These are phyloP conservation scores for Dryomyza anilis DNA, from an alignment of 2,888 invertebrate genomes.

Conservation along the genomic window DNA sequence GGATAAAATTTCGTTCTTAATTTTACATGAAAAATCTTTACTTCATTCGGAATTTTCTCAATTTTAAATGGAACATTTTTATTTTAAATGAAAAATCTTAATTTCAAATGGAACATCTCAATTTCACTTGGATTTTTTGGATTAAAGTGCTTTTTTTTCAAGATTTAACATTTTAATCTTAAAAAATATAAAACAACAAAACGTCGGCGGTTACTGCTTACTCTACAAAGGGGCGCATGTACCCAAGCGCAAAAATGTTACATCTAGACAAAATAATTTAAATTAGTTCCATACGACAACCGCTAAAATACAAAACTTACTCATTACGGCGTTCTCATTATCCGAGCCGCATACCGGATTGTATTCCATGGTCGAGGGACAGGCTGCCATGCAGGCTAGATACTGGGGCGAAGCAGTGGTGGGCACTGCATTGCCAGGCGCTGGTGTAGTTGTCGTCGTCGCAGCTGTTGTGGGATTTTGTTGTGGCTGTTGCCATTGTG, in stretches of 20 bases:
- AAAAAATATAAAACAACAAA: neutral
- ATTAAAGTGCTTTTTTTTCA: neutral
- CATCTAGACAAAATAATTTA: conserved; percentile 31
- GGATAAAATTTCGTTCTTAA: too few species aligned
- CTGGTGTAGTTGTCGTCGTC: conserved; percentile 6
- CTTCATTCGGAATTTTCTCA: too few species aligned
- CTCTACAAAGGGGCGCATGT: conserved; percentile 26
- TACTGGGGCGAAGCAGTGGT: conserved; percentile 44
- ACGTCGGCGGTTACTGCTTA: neutral
- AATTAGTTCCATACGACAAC: neutral
- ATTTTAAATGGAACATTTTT: too few species aligned
- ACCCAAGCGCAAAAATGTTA: conserved; percentile 34
- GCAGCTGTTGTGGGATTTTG: neutral
- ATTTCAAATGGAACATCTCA: too few species aligned
- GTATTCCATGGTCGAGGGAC: conserved; percentile 53
- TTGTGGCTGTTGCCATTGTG: neutral
- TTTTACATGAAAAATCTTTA: too few species aligned
- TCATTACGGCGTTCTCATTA: conserved; percentile 50
- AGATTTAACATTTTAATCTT: too few species aligned
- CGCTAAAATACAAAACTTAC: conserved; percentile 40
- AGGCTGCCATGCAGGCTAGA: conserved; percentile 45
- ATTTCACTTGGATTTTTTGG: neutral
- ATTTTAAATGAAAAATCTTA: too few species aligned
- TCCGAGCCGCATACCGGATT: conserved; percentile 60
- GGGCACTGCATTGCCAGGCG: neutral